Conservation (phyloP, 2,113 vertebrate genomes). For the Diglossa brunneiventris region DNA sequence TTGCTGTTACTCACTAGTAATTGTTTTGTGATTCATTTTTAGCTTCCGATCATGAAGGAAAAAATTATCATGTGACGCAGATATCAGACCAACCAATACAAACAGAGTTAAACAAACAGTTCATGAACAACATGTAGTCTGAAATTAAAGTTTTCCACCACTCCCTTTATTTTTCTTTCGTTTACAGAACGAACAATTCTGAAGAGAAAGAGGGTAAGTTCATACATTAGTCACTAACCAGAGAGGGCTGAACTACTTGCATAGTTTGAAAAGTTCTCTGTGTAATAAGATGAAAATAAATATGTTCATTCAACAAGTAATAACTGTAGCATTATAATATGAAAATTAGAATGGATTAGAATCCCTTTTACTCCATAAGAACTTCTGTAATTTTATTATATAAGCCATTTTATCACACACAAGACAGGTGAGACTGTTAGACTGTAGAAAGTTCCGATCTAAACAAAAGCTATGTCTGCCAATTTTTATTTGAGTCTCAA, state of each 20-base stretch:
- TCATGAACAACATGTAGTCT: constrained; percentile 1
- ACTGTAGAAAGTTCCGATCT: background rate
- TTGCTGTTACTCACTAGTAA: background rate
- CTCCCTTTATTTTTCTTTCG: background rate
- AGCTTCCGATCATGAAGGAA: background rate
- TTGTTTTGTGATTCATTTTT: constrained; percentile 45
- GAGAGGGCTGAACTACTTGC: background rate
- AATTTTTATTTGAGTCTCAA: background rate
- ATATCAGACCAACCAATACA: constrained; percentile 56
- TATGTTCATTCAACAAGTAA: background rate
- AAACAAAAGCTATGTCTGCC: background rate
- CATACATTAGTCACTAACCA: constrained; percentile 14
- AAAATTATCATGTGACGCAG: background rate
- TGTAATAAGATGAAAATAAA: background rate
- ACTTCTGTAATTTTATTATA: background rate
- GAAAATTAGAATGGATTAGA: background rate
- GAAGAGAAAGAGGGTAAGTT: background rate
- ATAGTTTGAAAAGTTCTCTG: background rate
- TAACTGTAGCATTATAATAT: background rate
- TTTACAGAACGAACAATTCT: constrained; percentile 12
- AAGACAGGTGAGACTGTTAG: background rate
- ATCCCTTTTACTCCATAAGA: background rate
- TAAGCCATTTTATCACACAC: background rate
- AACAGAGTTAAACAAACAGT: constrained; percentile 47
- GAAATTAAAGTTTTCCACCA: constrained; percentile 52